These are phyloP conservation scores for Holacanthella duospinosa DNA, from an alignment of 2,888 invertebrate genomes.

Conservation along the genomic window DNA sequence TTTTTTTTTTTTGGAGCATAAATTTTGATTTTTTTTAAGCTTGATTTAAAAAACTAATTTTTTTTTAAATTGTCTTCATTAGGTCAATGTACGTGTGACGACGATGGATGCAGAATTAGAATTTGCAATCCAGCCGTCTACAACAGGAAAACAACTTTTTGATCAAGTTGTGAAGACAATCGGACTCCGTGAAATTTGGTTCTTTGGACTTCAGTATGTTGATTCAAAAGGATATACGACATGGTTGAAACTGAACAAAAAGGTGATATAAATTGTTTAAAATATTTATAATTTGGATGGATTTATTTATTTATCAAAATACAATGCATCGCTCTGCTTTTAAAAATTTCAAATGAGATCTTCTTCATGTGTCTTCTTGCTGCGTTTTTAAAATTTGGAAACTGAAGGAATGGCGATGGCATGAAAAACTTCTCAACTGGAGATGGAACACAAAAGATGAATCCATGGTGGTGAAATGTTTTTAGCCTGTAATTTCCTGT, in stretches of 20 bases:
- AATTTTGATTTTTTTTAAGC: too few relatives aligned
- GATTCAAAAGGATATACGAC: constrained; percentile 96
- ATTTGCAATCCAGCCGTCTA: constrained; percentile 99
- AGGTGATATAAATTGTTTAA: constrained; percentile 57
- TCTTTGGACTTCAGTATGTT: constrained; percentile 97
- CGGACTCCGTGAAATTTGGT: constrained; percentile 98
- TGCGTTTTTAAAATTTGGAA: too few relatives aligned
- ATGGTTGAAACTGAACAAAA: constrained; percentile 99
- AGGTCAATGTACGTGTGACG: constrained; percentile 99
- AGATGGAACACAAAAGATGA: neutral
- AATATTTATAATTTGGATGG: too few relatives aligned
- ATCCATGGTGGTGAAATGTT: neutral
- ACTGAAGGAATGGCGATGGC: neutral
- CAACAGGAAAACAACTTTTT: constrained; percentile 98
- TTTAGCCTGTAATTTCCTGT: neutral
- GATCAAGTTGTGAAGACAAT: constrained; percentile 99
- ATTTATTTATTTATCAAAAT: too few relatives aligned
- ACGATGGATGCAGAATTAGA: constrained; percentile 99
- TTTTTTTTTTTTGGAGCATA: too few relatives aligned
- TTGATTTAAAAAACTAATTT: too few relatives aligned
- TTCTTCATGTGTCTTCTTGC: neutral
- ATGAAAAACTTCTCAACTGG: neutral
- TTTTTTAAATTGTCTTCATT: constrained; percentile 37
- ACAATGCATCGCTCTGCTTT: too few relatives aligned
- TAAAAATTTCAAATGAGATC: too few relatives aligned